phyloP scores from a whole-genome alignment of 2,888 invertebrate genomes.

The Diarsia brunnea region DNA sequence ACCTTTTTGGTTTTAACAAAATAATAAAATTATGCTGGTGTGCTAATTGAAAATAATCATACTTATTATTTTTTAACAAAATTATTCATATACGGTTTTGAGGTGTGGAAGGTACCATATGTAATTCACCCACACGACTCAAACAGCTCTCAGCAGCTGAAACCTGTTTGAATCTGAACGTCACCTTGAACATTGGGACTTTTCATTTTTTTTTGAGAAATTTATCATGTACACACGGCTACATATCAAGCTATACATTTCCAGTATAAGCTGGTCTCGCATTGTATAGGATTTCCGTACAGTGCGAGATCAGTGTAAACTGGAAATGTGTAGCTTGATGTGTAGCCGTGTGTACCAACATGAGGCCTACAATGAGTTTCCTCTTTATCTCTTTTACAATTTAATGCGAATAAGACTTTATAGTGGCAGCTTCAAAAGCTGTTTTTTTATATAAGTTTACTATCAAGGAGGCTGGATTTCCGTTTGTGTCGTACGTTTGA shows the following conservation, averaged over 20 bases:
- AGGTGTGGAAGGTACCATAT: no score
- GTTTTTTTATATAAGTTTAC: background rate
- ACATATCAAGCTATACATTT: no score
- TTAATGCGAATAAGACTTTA: background rate
- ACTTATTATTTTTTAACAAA: background rate
- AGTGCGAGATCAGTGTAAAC: no score
- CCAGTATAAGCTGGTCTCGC: no score
- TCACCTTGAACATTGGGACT: background rate
- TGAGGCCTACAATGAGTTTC: background rate
- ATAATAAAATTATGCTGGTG: background rate
- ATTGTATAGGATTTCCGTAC: no score
- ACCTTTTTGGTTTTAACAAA: background rate
- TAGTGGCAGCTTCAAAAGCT: background rate
- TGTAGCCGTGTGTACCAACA: no score
- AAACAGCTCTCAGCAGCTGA: no score
- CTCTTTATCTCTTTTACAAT: background rate
- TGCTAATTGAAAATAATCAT: background rate
- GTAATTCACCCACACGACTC: background rate
- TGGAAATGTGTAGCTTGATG: no score
- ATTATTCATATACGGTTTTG: background rate
- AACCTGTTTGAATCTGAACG: background rate
- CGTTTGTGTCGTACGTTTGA: background rate
- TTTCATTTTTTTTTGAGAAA: background rate
- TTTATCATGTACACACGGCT: no score
- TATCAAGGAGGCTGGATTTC: background rate